These are phyloP conservation scores for Thryonomys swinderianus DNA, from an alignment of 2,113 vertebrate genomes.

Conservation along the genomic window DNA sequence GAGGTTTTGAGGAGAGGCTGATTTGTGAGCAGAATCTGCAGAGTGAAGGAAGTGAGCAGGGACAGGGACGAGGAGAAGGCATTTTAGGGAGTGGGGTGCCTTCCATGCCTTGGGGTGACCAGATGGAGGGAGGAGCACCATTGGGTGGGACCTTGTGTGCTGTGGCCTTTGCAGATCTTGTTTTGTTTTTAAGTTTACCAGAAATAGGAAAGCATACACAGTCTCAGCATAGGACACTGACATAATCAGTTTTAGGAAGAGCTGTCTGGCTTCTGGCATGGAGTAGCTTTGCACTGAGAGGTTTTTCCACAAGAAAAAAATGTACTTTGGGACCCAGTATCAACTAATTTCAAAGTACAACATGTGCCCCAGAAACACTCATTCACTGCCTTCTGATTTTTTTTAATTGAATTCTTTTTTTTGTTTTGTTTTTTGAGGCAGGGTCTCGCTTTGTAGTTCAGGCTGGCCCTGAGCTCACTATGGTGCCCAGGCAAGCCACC, in stretches of 20 bases:
- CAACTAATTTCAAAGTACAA: neutral
- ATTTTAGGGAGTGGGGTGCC: neutral
- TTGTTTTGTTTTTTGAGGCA: too few relatives aligned
- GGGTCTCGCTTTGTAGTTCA: too few relatives aligned
- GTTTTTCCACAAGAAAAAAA: neutral
- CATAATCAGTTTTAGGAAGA: neutral
- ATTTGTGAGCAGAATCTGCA: neutral
- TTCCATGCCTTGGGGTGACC: neutral
- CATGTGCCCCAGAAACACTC: neutral
- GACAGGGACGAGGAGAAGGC: neutral
- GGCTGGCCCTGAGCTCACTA: too few relatives aligned
- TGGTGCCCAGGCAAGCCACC: too few relatives aligned
- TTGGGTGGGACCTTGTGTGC: too few relatives aligned
- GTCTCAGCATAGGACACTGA: neutral
- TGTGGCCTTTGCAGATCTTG: neutral
- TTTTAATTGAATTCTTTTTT: too few relatives aligned
- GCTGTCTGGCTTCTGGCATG: neutral
- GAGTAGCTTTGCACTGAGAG: neutral
- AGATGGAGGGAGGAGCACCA: neutral
- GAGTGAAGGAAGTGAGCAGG: neutral
- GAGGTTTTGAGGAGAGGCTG: neutral
- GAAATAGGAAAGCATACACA: neutral
- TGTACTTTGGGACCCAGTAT: neutral
- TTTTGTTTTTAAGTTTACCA: conserved; percentile 32
- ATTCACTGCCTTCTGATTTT: neutral